Percentiles rank a stretch among this genome's conserved stretches.
phyloP scores from a whole-genome alignment of 2,888 invertebrate genomes.

The Drosophila putrida region DNA sequence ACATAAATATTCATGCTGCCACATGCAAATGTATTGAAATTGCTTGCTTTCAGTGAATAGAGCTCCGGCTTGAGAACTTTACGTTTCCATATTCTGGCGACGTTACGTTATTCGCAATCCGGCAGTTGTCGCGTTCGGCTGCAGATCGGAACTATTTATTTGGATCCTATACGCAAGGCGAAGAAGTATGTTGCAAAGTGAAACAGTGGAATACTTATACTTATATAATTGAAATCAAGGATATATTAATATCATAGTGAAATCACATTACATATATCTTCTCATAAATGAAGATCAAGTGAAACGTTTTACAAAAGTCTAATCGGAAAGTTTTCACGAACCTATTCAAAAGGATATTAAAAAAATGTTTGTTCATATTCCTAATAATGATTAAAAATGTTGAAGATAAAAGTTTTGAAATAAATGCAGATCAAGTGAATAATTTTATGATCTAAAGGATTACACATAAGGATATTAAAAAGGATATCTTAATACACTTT shows the following conservation, averaged over 20 bases:
- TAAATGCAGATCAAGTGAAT: too few species aligned
- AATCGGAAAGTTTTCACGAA: background rate
- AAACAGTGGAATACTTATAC: constrained; percentile 20
- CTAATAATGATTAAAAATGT: background rate
- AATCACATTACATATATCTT: background rate
- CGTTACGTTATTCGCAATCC: constrained; percentile 84
- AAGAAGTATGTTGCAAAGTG: constrained; percentile 64
- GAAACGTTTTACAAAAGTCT: background rate
- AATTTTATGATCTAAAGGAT: too few species aligned
- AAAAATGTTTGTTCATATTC: background rate
- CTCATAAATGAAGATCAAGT: background rate
- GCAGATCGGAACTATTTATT: constrained; percentile 71
- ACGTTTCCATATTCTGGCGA: constrained; percentile 63
- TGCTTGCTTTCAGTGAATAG: constrained; percentile 60
- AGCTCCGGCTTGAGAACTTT: constrained; percentile 68
- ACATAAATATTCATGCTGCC: constrained; percentile 76
- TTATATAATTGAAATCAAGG: constrained; percentile 4
- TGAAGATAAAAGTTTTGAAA: background rate
- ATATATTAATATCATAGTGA: constrained; percentile 2
- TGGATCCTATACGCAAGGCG: constrained; percentile 57
- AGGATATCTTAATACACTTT: too few species aligned
- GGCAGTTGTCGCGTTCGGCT: constrained; percentile 85
- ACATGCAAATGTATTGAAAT: constrained; percentile 78
- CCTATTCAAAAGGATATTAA: background rate
- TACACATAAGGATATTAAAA: too few species aligned